Base-by-base conservation (phyloP, 2,113 vertebrate genomes). In the Puffinus mauretanicus region DNA sequence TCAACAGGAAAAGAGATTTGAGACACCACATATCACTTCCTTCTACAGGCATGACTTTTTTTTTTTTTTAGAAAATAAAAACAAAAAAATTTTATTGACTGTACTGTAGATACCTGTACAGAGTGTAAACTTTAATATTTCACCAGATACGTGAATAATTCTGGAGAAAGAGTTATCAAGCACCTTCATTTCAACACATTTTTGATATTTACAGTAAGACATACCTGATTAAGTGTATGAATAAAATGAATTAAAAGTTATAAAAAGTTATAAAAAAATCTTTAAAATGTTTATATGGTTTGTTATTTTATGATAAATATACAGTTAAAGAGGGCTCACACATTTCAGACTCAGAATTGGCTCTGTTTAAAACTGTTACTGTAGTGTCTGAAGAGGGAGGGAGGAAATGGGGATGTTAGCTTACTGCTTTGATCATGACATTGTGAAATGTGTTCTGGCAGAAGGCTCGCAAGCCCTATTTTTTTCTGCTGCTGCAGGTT, bases 121-220 rank as follows among this genome's bases (percentile, higher is more conserved):
- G 91, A 90, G 76, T 98, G 97, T 98, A 98, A 98, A 98, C 98
- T 97, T 96, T 81, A 96, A 95, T 96, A 95, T 94, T 96, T 97
- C 94, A 91, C 96, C 95, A 97, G 91, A 97, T 93, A 96, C 6
- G 79, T 93, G 91, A 93, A 88, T 94, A 97, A 75, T 93, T 97
- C 94, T 96, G 95, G 91, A 96, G 94, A 95, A 95, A 97, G 82
- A 95, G 70, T 98, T 97, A 97, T 92, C 91, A 97, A 98, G 98
- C 98, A 98, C 98, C 98, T 98, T 98, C 91, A 94, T 96, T 96
- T 97, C 96, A 98, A 97, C 94, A 98, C 61, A 91, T 77, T 96
- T 94, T 97, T 96, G 55, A 54, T 97, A 97, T 96, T 97, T 94
- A 97, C 79, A 96, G 47, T 95, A 54, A 95, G 88, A 96, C 51